A percentile compares a stretch with the other conserved stretches of the same genome.
Conservation (phyloP, 2,888 invertebrate species). For the Dicycla oo region DNA sequence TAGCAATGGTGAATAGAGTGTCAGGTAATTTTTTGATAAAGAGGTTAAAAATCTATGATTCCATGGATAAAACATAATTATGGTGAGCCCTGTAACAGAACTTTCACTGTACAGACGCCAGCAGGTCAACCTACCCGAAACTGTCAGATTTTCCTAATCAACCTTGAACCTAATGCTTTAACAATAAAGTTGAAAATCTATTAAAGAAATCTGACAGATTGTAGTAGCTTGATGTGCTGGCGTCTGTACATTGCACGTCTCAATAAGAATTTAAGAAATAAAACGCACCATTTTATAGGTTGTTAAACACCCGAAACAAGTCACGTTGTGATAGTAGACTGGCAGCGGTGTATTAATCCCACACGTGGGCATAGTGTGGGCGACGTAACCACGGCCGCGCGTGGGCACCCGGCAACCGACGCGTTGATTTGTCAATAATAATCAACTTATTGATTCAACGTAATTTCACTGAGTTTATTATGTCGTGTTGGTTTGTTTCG, state of each 20-base stretch:
- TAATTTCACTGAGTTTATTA: conserved; percentile 43
- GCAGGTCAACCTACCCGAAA: too few species aligned
- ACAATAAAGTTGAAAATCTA: too few species aligned
- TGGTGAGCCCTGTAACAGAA: background rate
- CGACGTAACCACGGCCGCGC: conserved; percentile 66
- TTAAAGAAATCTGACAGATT: too few species aligned
- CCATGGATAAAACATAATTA: background rate
- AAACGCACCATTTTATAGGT: conserved; percentile 45
- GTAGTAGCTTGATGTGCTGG: too few species aligned
- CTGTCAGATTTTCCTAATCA: too few species aligned
- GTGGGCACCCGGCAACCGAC: conserved; percentile 70
- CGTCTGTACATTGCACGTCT: too few species aligned
- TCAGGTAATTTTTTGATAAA: too few species aligned
- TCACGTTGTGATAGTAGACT: conserved; percentile 47
- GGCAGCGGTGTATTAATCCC: conserved; percentile 58
- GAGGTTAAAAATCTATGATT: too few species aligned
- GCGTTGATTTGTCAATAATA: conserved; percentile 64
- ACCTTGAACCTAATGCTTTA: too few species aligned
- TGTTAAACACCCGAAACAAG: conserved; percentile 55
- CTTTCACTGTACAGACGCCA: too few species aligned
- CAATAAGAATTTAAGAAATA: conserved; percentile 22
- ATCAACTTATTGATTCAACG: conserved; percentile 56
- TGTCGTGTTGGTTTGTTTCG: conserved; percentile 25
- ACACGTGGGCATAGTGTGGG: conserved; percentile 77
- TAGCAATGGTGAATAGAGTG: background rate